Base-by-base conservation (phyloP, 2,113 vertebrate species). In the Hippocampus mohnikei region DNA sequence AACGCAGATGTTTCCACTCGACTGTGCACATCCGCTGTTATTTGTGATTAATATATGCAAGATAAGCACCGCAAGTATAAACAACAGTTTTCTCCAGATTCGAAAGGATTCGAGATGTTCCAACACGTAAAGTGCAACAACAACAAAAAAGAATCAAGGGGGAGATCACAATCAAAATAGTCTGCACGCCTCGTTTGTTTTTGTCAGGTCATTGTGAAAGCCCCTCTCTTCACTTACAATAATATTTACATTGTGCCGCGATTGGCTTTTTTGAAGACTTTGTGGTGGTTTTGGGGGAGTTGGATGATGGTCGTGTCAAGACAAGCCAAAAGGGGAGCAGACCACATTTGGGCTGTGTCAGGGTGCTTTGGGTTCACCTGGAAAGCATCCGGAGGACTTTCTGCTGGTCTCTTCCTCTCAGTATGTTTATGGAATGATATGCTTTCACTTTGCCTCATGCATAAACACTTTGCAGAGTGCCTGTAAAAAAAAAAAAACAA, bases 1-100 rank as follows among this genome's bases (percentile, higher is more conserved):
- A 80, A 48, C 76, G 58, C 85, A 90, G 86, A 88, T 90, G 88
- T 84, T 85, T 86, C 81, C 82, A 83, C 86, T 87, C 62, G 50
- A 52, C 20, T 21, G 50, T 8, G 50, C 20, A 52, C 50, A 9
- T 21, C 50, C 20, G 50, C 70, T 46, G 33, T 56, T 63, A 71
- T 79, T 70, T 75, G 69, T 81, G 64, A 77, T 81, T 81, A 53
- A 67, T 61, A 21, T 0, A 41, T 73, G 73, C 81, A 79, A 76
- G 10, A 76, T 5, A 13, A 81, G 59, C 27, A 44, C 5, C 16
- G 40, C 62, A 16, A 16, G n/a, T 75, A 72, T 84, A 80, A 85
- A 81, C 73, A 44, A 64, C 33, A 62, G 37, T 42, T 41, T 25
- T 21, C 40, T 44, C 25, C 25, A 65, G 44, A 41, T 25, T 64